Evolutionary conservation across 92 coral and sea anemone genomes (phyloP), one percentile per base, ranked within the genome.

Genomic region (Scolanthus callimorphus): DNA sequence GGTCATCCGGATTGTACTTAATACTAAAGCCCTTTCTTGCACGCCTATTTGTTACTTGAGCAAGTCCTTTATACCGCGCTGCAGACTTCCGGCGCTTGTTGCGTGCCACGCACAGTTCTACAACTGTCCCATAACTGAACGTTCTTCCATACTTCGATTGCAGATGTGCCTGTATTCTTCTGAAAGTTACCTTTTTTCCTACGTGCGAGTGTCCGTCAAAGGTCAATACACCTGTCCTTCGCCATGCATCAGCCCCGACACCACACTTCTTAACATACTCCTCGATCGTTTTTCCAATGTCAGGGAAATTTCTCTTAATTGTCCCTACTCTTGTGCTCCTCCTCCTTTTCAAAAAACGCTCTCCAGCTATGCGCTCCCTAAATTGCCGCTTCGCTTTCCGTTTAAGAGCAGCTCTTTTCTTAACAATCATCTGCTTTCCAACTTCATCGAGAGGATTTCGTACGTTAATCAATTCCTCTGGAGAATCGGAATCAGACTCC

Each of bases 191-290:
- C 29, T 58, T 34, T 29, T 38, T 63, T 3, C 74, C 79, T 19
- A 21, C 13, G n/a, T 29, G 45, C 11, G 55, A 52, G 27, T 68
- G 77, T 57, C 59, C 46, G 3, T 63, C 52, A 25, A 74, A 81
- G 1, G 82, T 83, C 19, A 72, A 29, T 0, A 78, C 85, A 0
- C 90, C 90, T 0, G 85, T 84, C 19, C 85, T 60, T 22, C 81
- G 57, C 76, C 84, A 82, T 13, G 78, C 80, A 68, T 83, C 77
- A 4, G 84, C 90, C 0, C 90, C 80, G 17, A 76, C 70, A 51
- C 62, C 70, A 0, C 48, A 34, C 28, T 79, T 59, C 44, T 71
- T 70, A 1, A 85, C 86, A 59, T 67, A 85, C 0, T 75, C 77
- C 39, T 85, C 91, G 21, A 85, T 79, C 30, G 69, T 69, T n/a